These are phyloP conservation scores for Eumeta japonica DNA, from an alignment of 1,140 invertebrate species.

Conservation along the genomic window DNA sequence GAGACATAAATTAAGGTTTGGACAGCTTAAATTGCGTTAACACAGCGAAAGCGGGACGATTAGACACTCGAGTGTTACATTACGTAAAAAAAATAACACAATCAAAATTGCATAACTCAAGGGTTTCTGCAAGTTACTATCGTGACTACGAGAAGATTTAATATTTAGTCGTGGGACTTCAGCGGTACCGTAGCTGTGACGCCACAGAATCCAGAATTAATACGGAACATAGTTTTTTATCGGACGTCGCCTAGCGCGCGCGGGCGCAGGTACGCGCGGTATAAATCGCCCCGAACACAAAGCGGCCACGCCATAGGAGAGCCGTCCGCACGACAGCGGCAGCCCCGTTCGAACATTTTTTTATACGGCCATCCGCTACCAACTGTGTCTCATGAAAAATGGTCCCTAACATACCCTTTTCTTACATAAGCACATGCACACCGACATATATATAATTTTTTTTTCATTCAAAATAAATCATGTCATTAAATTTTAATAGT, in stretches of 20 bases:
- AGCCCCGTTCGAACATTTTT: conserved; percentile 53
- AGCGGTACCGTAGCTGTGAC: conserved; percentile 23
- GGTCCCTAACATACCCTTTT: conserved; percentile 56
- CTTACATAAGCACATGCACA: too few species aligned
- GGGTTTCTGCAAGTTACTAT: too few species aligned
- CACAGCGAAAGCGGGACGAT: too few species aligned
- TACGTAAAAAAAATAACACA: too few species aligned
- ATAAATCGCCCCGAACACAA: conserved; percentile 55
- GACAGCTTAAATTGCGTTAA: too few species aligned
- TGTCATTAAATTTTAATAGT: conserved; percentile 59
- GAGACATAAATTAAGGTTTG: too few species aligned
- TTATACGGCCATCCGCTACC: conserved; percentile 57
- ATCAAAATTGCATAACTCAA: too few species aligned
- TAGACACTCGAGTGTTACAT: too few species aligned
- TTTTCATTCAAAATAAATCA: conserved; percentile 50
- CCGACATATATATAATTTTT: too few species aligned
- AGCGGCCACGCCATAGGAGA: conserved; percentile 37
- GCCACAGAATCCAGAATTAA: conserved; percentile 53
- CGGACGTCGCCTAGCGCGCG: too few species aligned
- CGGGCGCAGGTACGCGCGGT: conserved; percentile 51
- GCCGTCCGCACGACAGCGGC: conserved; percentile 55
- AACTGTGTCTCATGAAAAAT: conserved; percentile 58
- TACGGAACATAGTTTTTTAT: conserved; percentile 54
- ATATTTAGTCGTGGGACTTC: conserved; percentile 20
- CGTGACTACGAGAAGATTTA: too few species aligned